Evolutionary conservation across 2,888 invertebrate species (phyloP).

Genomic region (Belgica antarctica): DNA sequence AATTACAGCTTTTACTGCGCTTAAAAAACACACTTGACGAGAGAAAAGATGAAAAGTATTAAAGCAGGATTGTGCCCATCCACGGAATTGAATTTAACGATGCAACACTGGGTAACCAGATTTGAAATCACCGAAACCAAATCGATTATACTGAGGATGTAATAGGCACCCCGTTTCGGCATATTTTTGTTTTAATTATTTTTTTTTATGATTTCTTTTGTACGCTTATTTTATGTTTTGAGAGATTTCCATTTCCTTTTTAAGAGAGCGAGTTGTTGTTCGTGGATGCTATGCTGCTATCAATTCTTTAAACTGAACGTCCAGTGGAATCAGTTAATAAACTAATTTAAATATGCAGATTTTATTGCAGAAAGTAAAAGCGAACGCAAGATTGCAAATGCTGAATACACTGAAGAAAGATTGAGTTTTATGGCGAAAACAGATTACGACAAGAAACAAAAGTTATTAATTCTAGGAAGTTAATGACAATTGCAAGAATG

Average conservation of each 20-base stretch:
- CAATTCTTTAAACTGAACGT: slow-evolving; percentile 3
- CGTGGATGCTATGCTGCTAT: slow-evolving; percentile 14
- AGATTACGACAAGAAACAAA: not conserved
- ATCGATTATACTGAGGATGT: too few relatives aligned
- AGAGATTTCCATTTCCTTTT: slow-evolving; percentile 24
- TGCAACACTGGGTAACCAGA: too few relatives aligned
- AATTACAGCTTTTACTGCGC: too few relatives aligned
- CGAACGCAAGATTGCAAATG: not conserved
- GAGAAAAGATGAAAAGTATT: too few relatives aligned
- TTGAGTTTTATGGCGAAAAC: not conserved
- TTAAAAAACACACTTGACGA: too few relatives aligned
- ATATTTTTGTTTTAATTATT: slow-evolving; percentile 17
- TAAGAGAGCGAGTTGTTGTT: not conserved
- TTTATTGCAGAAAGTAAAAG: not conserved
- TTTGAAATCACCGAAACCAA: too few relatives aligned
- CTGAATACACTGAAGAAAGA: not conserved
- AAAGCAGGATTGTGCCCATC: too few relatives aligned
- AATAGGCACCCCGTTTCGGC: too few relatives aligned
- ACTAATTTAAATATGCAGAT: slow-evolving; percentile 43
- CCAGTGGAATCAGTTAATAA: slow-evolving; percentile 13
- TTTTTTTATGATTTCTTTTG: slow-evolving; percentile 8
- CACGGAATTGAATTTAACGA: too few relatives aligned
- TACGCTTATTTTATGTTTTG: not conserved
- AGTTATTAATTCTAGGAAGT: slow-evolving; percentile 14
- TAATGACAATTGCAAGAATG: too few relatives aligned